These are phyloP conservation scores for Heliconius sara DNA, from an alignment of 2,888 invertebrate species.

Conservation along the genomic window DNA sequence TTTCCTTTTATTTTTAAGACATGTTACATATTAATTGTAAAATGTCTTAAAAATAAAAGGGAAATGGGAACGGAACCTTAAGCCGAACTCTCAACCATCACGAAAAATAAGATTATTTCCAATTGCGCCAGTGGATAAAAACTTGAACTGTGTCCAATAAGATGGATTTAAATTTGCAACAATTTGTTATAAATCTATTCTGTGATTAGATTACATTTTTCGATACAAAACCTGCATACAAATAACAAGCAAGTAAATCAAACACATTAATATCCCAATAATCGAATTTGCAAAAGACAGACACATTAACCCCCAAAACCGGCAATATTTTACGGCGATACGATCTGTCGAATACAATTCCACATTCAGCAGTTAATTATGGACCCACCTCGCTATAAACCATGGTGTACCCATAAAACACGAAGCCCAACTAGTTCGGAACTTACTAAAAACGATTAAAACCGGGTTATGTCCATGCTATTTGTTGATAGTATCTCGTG, in stretches of 20 bases:
- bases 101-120: background rate
- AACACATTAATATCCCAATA: conserved; percentile 27
- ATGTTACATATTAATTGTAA: too few species aligned
- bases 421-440: conserved; percentile 52
- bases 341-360: conserved; percentile 45
- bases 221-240: background rate
- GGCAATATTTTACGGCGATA: conserved; percentile 37
- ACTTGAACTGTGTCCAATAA: too few species aligned
- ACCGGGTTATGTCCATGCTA: conserved; percentile 7
- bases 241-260: conserved; percentile 15
- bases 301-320: conserved; percentile 34
- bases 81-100: too few species aligned
- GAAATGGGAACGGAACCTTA: too few species aligned
- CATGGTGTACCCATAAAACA: conserved; percentile 51
- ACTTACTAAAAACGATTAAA: conserved; percentile 62
- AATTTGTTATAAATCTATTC: background rate
- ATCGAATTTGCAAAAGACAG: conserved; percentile 27
- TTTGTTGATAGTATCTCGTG: conserved; percentile 43
- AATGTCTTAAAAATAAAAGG: too few species aligned
- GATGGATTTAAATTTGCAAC: too few species aligned
- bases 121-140: background rate
- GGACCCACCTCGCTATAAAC: conserved; percentile 54
- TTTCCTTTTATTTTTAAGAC: background rate
- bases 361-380: conserved; percentile 50
- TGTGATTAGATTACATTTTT: background rate